Evolutionary conservation across 2,113 vertebrate genomes (phyloP), one percentile per base, ranked within the genome.

Genomic region (Solenodon paradoxus): DNA sequence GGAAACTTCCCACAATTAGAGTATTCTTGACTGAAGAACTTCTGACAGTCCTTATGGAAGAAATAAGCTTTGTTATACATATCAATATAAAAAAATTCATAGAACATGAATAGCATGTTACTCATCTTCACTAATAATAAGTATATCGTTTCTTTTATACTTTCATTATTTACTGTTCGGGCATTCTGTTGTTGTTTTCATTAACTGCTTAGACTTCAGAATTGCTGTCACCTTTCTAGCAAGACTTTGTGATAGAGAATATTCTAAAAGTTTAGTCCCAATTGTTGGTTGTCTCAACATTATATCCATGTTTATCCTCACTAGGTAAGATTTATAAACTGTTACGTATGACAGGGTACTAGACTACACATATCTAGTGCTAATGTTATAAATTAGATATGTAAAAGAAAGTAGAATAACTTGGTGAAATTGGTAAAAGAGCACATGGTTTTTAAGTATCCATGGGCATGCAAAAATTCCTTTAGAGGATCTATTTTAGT

Each of bases 1-100:
- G 86, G 74, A 66, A 78, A 83, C 61, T 17, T 30, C 20, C 19
- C 16, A 47, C 16, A 22, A 24, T 83, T 42, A 51, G 55, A 94
- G 11, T 66, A 55, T 85, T 88, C 22, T 89, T 83, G 19, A 87
- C 47, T 24, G 57, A 57, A 77, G 61, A 64, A 79, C 30, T 90
- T 83, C 16, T 49, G 28, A 42, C 32, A 87, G 3, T 92, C 49
- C 45, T 94, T 80, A 72, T 32, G n/a, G 64, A 47, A 8, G 12
- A 90, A 83, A 45, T 66, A 78, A 55, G 4, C 63, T 95, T 84
- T 89, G 26, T 22, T 90, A 47, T 96, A 93, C 75, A 82, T 68
- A n/a, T 86, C 77, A 87, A 0, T 71, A 66, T 93, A 55, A 8
- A 66, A n/a, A 72, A 82, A 45, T 53, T 63, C 83, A 55, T 53